Conservation (phyloP, 37 sponge, comb jelly and placozoan genomes). For the Ephydatia muelleri region DNA sequence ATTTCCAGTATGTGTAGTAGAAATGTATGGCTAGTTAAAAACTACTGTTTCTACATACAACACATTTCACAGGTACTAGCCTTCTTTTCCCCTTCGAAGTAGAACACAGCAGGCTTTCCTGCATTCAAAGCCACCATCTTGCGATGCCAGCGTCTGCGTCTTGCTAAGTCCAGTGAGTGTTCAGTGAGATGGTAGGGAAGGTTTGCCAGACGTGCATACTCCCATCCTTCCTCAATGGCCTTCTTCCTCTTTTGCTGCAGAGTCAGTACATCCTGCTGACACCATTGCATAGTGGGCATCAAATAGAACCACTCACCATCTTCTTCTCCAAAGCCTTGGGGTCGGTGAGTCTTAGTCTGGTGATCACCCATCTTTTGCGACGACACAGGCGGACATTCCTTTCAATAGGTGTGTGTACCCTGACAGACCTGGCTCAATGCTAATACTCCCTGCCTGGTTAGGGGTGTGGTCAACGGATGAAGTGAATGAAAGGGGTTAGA, state of each 20-base stretch:
- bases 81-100: conserved; percentile 47
- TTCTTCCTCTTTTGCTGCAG: conserved; percentile 46
- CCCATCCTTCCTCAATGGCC: conserved; percentile 89
- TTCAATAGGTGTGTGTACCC: conserved; percentile 76
- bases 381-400: conserved; percentile 78
- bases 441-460: conserved; percentile 85
- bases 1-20: too few relatives aligned
- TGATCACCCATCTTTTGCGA: conserved; percentile 89
- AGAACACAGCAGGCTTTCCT: conserved; percentile 46
- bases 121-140: conserved; percentile 73
- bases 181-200: conserved; percentile 79
- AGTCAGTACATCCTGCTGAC: background rate
- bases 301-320: conserved; percentile 38
- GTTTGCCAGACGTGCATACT: conserved; percentile 82
- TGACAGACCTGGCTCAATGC: conserved; percentile 69
- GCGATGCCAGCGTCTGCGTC: conserved; percentile 84
- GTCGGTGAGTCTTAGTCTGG: conserved; percentile 67
- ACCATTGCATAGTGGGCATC: background rate
- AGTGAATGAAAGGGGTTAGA: too few relatives aligned
- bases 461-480: too few relatives aligned
- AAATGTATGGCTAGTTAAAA: too few relatives aligned
- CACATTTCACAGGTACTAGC: too few relatives aligned
- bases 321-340: conserved; percentile 64
- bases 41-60: too few relatives aligned
- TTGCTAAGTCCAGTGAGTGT: conserved; percentile 75